Evolutionary conservation across 2,888 invertebrate genomes (phyloP), one percentile per base, ranked within the genome.

Genomic region (Silvanus unidentatus): DNA sequence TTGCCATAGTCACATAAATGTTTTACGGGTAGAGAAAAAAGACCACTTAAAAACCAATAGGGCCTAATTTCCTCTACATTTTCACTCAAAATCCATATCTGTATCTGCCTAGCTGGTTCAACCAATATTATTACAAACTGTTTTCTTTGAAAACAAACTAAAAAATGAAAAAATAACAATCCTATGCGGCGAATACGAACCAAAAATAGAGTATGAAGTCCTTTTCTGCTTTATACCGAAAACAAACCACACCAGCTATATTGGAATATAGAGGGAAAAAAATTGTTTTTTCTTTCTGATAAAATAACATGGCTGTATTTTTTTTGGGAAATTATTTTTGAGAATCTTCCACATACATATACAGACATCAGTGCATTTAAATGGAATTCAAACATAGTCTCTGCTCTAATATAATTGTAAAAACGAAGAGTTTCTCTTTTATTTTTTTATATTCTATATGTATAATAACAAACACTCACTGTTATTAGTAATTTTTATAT

Each of bases 141-240:
- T 66, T 68, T 68, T 65, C 62, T 65, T 63, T 65, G 64, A 66
- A 66, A 67, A 66, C 65, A 66, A 58, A 56, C 64, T 65, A 67
- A 68, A 68, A 68, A 68, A 68, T 68, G 67, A 58, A 68, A 68
- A 66, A 68, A 68, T 65, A 68, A 68, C 67, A 68, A 62, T 59
- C 50, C 52, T 42, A 27, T 12, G 55, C 56, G 54, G 46, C 52
- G 56, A 57, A 52, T 50, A 43, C 49, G 48, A 47, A 49, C 53
- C 47, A 51, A 53, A 53, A 56, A 50, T 48, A 53, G 51, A 49
- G 37, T 37, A 37, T 12, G 15, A 37, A 37, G 15, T 37, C 16
- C 50, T 42, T 48, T 50, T 52, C 42, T 50, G 50, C 49, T 52
- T 46, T 54, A 46, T 52, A 48, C 52, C 50, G 50, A 50, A 54